Evolutionary conservation across 2,888 invertebrate genomes (phyloP), one percentile per base, ranked within the genome.

Genomic region (Argyresthia albistria): DNA sequence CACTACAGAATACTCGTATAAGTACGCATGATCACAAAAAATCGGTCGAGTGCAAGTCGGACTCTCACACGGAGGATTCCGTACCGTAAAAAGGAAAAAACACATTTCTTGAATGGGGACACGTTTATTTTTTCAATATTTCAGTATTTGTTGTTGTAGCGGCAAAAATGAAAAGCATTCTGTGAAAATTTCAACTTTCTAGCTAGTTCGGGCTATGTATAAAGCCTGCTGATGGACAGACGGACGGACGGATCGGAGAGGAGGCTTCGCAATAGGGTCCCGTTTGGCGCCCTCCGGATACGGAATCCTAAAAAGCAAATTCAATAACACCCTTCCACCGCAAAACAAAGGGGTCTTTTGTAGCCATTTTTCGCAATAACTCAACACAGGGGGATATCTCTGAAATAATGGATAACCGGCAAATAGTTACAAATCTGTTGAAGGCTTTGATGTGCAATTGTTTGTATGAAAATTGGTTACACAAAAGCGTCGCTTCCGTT

Each of bases 351-450:
- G 46, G 46, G 46, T n/a, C 11, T 25, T 46, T 46, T 25, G 16
- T 25, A 25, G 46, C 11, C 12, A 16, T 46, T 46, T 46, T 46
- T 46, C 25, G 46, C 46, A 46, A 46, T 46, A 46, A 46, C 46
- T 35, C 46, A 11, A 9, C 16, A 35, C 35, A n/a, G 10, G n/a
- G 16, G 46, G 35, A 25, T n/a, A 16, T 25, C 35, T 25, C 25
- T 25, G 25, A 25, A 16, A 46, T 25, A 46, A n/a, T 46, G 46
- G 25, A 46, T 25, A 46, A 11, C 16, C 46, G 46, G 2, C 25
- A 46, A 46, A 35, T 46, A 46, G 46, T 46, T 25, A 46, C 46
- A 46, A 46, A 46, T 46, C 46, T 46, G 46, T 46, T 46, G 16
- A 25, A 9, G 46, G 46, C 25, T 25, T 46, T 46, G 11, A 35